Percentiles rank a stretch among this genome's conserved stretches.
phyloP scores from a whole-genome alignment of 23 tunicate species.

The Styela clava region DNA sequence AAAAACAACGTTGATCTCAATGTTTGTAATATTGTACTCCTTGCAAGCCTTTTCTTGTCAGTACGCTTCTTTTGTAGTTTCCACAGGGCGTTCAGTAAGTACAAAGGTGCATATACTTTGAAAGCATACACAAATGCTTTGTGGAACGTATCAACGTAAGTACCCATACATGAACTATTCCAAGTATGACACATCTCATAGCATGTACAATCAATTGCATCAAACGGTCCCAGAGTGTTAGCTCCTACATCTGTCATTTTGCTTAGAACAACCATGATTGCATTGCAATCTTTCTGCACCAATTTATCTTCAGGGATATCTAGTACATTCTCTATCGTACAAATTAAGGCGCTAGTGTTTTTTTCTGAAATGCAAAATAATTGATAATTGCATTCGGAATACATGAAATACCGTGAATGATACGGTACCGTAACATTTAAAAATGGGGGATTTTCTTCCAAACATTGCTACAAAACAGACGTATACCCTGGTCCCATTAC shows the following conservation, averaged over 20 bases:
- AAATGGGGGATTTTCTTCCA: too few relatives aligned
- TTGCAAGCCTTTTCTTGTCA: constrained; percentile 9
- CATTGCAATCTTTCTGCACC: too few relatives aligned
- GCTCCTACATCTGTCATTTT: neutral
- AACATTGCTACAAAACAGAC: too few relatives aligned
- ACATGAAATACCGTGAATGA: too few relatives aligned
- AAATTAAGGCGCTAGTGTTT: too few relatives aligned
- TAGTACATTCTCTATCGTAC: too few relatives aligned
- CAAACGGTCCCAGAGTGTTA: constrained; percentile 16
- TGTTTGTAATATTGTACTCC: constrained; percentile 11
- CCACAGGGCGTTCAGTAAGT: constrained; percentile 31
- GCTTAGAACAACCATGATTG: constrained; percentile 34
- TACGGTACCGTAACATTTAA: too few relatives aligned
- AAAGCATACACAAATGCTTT: constrained; percentile 53
- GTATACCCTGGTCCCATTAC: too few relatives aligned
- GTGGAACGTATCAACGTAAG: constrained; percentile 25
- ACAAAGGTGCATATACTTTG: constrained; percentile 50
- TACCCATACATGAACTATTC: constrained; percentile 41
- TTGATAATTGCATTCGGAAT: too few relatives aligned
- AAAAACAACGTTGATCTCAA: constrained; percentile 61
- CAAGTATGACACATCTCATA: constrained; percentile 78
- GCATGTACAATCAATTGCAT: constrained; percentile 60
- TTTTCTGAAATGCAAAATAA: too few relatives aligned
- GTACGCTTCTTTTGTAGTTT: neutral
- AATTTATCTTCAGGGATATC: too few relatives aligned